These are phyloP conservation scores for Colaptes auratus DNA, from an alignment of 2,113 vertebrate genomes.

Conservation along the genomic window DNA sequence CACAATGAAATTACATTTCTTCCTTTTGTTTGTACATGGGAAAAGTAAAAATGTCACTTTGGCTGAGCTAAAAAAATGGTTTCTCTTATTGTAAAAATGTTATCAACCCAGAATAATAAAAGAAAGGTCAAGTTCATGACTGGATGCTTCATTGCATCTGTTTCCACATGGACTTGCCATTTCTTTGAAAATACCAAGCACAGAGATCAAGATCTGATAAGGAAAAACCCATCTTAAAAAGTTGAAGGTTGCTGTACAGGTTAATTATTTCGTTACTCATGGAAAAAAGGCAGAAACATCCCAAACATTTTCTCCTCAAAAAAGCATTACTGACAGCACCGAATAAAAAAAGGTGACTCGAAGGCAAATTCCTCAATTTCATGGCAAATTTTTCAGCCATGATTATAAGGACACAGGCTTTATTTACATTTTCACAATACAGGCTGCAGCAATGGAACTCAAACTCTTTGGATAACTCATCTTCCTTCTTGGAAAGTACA, in stretches of 20 bases:
- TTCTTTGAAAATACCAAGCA: constrained; percentile 75
- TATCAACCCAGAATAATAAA: constrained; percentile 53
- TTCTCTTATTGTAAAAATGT: constrained; percentile 35
- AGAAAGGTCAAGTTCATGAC: constrained; percentile 64
- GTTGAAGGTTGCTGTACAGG: constrained; percentile 20
- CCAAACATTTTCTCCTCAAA: neutral
- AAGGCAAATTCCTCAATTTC: neutral
- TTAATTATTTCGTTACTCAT: constrained; percentile 46
- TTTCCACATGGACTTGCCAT: constrained; percentile 71
- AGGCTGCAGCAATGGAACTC: neutral
- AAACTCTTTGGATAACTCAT: neutral
- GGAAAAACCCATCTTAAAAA: constrained; percentile 31
- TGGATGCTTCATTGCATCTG: constrained; percentile 50
- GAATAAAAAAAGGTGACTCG: neutral
- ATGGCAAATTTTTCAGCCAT: neutral
- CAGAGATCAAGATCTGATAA: constrained; percentile 67
- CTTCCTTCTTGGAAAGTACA: neutral
- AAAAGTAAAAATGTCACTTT: constrained; percentile 58
- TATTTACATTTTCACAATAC: neutral
- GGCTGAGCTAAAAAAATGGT: constrained; percentile 39
- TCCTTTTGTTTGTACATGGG: constrained; percentile 9
- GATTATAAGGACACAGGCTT: neutral
- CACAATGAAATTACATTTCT: constrained; percentile 42
- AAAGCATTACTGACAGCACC: neutral
- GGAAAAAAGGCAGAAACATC: neutral